phyloP scores from a whole-genome alignment of 1,140 invertebrate species.

The Orius insidiosus region DNA sequence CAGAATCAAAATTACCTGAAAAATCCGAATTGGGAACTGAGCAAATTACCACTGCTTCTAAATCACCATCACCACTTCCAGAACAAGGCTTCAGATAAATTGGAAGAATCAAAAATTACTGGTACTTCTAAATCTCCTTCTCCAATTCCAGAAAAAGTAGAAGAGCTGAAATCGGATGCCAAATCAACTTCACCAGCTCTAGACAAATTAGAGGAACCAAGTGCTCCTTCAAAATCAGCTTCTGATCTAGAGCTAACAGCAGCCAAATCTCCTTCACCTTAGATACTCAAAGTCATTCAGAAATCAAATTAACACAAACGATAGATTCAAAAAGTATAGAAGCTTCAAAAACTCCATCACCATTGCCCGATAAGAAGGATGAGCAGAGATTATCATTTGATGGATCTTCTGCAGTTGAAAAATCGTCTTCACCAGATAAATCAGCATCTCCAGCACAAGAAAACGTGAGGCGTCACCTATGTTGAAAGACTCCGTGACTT shows the following conservation, averaged over 20 bases:
- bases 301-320: too few species aligned
- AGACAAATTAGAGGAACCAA: neutral
- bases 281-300: too few species aligned
- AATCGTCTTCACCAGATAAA: neutral
- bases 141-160: slow-evolving; percentile 13
- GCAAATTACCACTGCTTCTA: neutral
- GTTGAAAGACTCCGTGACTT: too few species aligned
- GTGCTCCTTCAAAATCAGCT: neutral
- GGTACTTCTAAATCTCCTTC: neutral
- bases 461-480: too few species aligned
- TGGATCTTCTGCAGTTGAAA: neutral
- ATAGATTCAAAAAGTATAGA: neutral
- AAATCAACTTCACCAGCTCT: neutral
- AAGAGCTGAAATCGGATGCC: slow-evolving; percentile 25
- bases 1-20: too few species aligned
- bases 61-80: slow-evolving; percentile 26
- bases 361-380: neutral
- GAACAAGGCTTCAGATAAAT: slow-evolving; percentile 24
- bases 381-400: slow-evolving; percentile 18
- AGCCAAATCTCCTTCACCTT: neutral
- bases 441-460: too few species aligned
- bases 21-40: too few species aligned
- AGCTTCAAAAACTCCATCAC: neutral
- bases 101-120: slow-evolving; percentile 18
- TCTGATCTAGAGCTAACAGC: neutral